Evolutionary conservation across 2,797 vertebrate genomes (phyloP).

Genomic region (Argya squamiceps): DNA sequence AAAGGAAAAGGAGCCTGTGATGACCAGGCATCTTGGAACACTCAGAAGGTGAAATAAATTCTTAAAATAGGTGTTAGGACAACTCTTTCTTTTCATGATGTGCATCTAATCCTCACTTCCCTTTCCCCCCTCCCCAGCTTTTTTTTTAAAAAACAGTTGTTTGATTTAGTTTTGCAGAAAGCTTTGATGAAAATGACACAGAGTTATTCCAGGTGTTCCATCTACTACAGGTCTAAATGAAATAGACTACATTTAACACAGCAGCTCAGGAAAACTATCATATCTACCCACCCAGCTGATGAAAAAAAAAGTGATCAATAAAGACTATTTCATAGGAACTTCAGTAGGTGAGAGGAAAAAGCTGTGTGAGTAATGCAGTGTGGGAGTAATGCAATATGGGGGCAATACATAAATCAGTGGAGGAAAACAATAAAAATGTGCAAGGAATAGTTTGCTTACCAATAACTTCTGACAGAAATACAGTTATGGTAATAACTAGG

Average conservation of each 20-base stretch:
- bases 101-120: not conserved
- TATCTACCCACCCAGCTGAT: not conserved
- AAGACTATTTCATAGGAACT: not conserved
- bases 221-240: not conserved
- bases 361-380: not conserved
- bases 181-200: not conserved
- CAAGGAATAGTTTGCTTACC: not conserved
- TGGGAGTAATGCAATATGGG: not conserved
- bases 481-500: not conserved
- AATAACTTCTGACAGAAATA: not conserved
- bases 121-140: rapidly evolving
- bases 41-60: not conserved
- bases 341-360: not conserved
- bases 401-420: not conserved
- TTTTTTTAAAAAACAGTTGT: not conserved
- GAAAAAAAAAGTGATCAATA: not conserved
- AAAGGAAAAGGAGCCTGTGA: not conserved
- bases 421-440: not conserved
- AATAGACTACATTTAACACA: not conserved
- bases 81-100: not conserved
- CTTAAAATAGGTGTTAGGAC: not conserved
- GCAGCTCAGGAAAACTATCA: not conserved
- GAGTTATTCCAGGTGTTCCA: not conserved
- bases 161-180: not conserved
- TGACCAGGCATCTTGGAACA: not conserved